Base-by-base conservation (phyloP, 2,113 vertebrate genomes). In the Saccopteryx bilineata region DNA sequence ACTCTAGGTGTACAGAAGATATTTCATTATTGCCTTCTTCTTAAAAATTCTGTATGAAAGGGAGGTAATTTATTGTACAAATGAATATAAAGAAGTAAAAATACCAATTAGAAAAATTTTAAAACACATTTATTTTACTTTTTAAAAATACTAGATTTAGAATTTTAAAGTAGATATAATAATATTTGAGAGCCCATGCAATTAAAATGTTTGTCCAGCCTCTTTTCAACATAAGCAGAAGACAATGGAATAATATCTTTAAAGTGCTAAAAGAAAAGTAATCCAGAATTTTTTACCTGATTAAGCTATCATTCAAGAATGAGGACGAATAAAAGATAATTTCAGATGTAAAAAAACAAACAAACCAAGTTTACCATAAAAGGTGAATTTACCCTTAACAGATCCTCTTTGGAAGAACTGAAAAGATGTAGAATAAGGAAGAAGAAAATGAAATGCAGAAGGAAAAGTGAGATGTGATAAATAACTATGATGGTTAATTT, bases 1-100 rank as follows among this genome's bases (percentile, higher is more conserved):
- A 60, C 10, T 1, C 58, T 21, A 82, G 88, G 68, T 93, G 9
- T 65, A 11, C 13, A 60, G 54, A 75, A 92, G 83, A 17, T 84
- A 54, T 15, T 91, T 93, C 82, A 26, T 76, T 96, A 88, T 88
- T 83, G 33, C 28, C 48, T 76, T 26, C 83, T 95, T 11, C 0
- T 56, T 87, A 0, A 94, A 82, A 90, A 76, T 60, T 69, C 58
- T 89, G 2, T 58, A 39, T 23, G 28, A 60, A 96, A 60, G 9
- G 5, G 84, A 46, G 61, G 15, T 50, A 0, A 85, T 74, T 75
- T 71, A n/a, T 86, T 86, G 1, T 75, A 72, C 95, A 39, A 46
- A 26, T 87, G 78, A 65, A 9, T 79, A 5, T 68, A 39, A 94
- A 84, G 79, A 84, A 89, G 26, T 92, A 74, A 92, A 82, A 93